These are phyloP conservation scores for Trichopoda pennipes DNA, from an alignment of 2,888 invertebrate genomes.

Conservation along the genomic window DNA sequence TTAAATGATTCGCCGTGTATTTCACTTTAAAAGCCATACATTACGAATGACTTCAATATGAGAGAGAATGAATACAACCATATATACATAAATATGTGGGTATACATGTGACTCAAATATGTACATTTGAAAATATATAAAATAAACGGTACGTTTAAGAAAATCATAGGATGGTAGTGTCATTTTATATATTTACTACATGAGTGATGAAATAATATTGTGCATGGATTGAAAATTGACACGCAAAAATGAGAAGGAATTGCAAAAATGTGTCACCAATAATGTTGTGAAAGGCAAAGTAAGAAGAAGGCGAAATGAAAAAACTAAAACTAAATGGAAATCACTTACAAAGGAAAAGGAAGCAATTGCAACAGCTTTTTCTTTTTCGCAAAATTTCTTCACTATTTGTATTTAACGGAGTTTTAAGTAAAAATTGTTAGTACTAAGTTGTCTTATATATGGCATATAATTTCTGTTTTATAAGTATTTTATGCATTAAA, in stretches of 20 bases:
- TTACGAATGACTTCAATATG: conserved; percentile 30
- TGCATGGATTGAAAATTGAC: conserved; percentile 57
- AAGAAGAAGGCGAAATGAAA: conserved; percentile 9
- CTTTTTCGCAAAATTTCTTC: conserved; percentile 9
- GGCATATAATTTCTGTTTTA: not conserved
- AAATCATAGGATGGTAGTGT: conserved; percentile 26
- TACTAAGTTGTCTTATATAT: conserved; percentile 41
- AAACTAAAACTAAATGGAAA: conserved; percentile 37
- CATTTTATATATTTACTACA: conserved; percentile 2
- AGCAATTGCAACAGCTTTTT: conserved; percentile 65
- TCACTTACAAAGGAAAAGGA: conserved; percentile 64
- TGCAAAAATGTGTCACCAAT: conserved; percentile 65
- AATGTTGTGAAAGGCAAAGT: conserved; percentile 3
- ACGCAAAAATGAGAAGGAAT: conserved; percentile 54
- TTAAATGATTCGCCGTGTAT: not conserved
- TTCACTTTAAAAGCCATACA: conserved; percentile 9
- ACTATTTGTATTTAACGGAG: conserved; percentile 14
- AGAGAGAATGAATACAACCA: not conserved
- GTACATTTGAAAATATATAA: conserved; percentile 20
- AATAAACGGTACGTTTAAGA: conserved; percentile 16
- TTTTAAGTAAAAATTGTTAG: conserved; percentile 28
- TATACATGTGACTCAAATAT: not conserved
- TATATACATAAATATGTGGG: too few relatives aligned
- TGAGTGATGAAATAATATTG: conserved; percentile 46
- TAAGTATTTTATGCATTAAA: conserved; percentile 47